Percentiles rank a stretch among this genome's conserved stretches.
Conservation (phyloP, 1,140 invertebrate species). For the Brachystomella parvula region DNA sequence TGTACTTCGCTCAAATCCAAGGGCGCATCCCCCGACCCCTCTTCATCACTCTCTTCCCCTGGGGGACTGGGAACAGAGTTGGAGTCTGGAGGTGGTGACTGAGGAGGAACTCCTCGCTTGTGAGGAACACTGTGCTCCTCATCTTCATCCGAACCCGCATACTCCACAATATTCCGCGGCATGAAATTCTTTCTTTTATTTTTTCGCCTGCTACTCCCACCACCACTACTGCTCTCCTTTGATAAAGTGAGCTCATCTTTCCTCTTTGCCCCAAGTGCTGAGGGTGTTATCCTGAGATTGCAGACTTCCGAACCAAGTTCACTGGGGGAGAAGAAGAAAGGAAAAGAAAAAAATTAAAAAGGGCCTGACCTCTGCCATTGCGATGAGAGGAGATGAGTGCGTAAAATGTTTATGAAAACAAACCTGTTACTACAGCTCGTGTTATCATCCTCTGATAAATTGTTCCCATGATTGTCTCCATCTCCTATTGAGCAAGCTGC, state of each 20-base stretch:
- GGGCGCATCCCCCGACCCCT: constrained; percentile 29
- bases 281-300: neutral
- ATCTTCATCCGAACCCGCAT: constrained; percentile 37
- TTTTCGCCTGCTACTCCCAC: constrained; percentile 22
- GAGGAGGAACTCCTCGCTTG: neutral
- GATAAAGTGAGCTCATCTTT: neutral
- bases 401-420: constrained; percentile 12
- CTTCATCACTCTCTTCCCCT: constrained; percentile 23
- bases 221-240: constrained; percentile 18
- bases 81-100: constrained; percentile 10
- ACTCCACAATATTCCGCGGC: constrained; percentile 35
- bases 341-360: constrained; percentile 3
- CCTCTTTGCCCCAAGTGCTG: neutral
- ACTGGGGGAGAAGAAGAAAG: neutral
- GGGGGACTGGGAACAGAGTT: neutral
- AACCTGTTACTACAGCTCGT: constrained; percentile 37
- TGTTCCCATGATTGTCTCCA: constrained; percentile 26
- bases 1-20: constrained; percentile 37
- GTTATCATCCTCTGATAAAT: constrained; percentile 36
- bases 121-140: constrained; percentile 16
- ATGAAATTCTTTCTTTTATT: constrained; percentile 38
- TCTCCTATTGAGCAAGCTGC: constrained; percentile 33
- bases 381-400: neutral
- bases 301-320: neutral
- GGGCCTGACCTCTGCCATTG: neutral